Base-by-base conservation (phyloP, 2,113 vertebrate species). In the Pyxicephalus adspersus region DNA sequence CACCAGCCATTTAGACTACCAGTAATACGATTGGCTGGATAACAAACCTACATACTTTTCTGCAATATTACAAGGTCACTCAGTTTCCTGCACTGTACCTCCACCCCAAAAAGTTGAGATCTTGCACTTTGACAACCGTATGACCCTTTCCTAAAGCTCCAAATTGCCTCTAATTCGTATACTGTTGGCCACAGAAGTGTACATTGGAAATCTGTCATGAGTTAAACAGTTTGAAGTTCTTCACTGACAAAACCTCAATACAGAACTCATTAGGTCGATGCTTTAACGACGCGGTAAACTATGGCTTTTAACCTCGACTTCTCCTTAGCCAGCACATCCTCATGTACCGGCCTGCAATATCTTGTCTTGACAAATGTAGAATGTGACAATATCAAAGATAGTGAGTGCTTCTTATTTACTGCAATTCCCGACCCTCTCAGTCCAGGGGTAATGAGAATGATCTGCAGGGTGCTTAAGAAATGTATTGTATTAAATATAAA, bases 301-400 rank as follows among this genome's bases (percentile, higher is more conserved):
- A 20, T 9, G 15, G 52, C 26, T 20, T 28, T 11, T 73, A 28
- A 58, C 23, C 50, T 52, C 16, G 11, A 52, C 57, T 22, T n/a
- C 58, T 34, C 28, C 52, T 11, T 15, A 23, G 28, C 58, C n/a
- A 58, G 70, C 58, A 76, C 57, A 38, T 60, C 31, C 58, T 76
- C 20, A 19, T 13, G 25, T 17, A 13, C 23, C 16, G 26, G 64
- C 54, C 64, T 68, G 64, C 15, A 60, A 64, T 58, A 6, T 5
- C 65, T 54, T 55, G 76, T n/a, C 55, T n/a, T 31, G 64, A 58
- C 52, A 68, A 64, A 52, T 52, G 28, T n/a, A 38, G 64, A n/a
- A 60, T 29, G 20, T 11, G 26, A 70, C 57, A 76, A 19, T 19
- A 50, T 61, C 55, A 61, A 50, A 76, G 73, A 58, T 58, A 2